Conservation (phyloP, 2,113 vertebrate genomes). For the Sceloporus tristichus region DNA sequence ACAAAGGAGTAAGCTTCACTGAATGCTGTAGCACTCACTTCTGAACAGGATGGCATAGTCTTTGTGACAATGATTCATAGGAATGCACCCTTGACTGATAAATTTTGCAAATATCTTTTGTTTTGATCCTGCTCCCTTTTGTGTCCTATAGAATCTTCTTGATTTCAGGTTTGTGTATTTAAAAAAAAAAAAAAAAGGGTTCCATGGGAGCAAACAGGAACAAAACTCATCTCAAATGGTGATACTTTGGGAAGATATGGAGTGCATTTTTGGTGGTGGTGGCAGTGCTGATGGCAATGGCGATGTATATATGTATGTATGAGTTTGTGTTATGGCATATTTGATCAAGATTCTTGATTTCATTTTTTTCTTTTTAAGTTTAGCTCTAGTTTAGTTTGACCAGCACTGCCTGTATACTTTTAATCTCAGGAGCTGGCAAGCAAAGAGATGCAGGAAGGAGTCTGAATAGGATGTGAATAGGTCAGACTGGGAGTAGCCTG, state of each 20-base stretch:
- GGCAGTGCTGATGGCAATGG: no score
- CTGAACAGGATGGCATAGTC: neutral
- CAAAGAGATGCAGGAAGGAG: neutral
- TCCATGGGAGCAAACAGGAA: neutral
- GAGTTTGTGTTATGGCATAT: neutral
- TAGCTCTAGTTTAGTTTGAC: no score
- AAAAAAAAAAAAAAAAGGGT: neutral
- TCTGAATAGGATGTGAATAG: slow-evolving; percentile 20
- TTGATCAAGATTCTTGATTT: no score
- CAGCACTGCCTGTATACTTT: no score
- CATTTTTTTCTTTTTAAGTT: no score
- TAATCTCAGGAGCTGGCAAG: neutral
- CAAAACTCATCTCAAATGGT: neutral
- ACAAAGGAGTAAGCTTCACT: neutral
- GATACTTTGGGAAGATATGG: neutral
- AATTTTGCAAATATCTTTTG: neutral
- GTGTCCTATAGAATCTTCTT: neutral
- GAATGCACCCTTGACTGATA: neutral
- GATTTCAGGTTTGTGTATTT: neutral
- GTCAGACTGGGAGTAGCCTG: slow-evolving; percentile 28
- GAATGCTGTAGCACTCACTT: neutral
- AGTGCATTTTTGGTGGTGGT: neutral
- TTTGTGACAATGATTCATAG: neutral
- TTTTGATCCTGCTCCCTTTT: neutral
- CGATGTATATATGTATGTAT: neutral